Conservation (phyloP, 2,113 vertebrate genomes). For the Vimba vimba region DNA sequence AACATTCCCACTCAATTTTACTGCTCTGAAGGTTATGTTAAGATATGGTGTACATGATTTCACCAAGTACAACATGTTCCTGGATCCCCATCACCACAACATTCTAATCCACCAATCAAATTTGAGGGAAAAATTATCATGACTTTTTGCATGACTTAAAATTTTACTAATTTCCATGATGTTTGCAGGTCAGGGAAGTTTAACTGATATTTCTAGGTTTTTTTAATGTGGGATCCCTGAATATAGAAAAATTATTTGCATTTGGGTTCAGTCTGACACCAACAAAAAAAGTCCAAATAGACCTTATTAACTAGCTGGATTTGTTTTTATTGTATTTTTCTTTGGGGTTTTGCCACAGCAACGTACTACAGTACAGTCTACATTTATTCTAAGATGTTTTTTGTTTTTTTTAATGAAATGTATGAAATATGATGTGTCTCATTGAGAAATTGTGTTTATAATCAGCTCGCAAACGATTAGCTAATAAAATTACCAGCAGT, state of each 20-base stretch:
- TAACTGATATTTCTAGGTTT: not conserved
- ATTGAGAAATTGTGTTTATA: not conserved
- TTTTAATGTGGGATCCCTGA: not conserved
- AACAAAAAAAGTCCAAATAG: not conserved
- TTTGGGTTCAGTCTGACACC: not conserved
- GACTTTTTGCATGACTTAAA: not conserved
- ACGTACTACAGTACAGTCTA: too few species aligned
- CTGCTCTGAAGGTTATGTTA: not conserved
- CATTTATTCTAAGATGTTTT: too few species aligned
- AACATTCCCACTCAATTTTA: not conserved
- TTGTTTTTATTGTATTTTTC: not conserved
- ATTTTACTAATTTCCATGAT: not conserved
- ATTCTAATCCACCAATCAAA: too few species aligned
- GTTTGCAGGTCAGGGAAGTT: not conserved
- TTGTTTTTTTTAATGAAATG: too few species aligned
- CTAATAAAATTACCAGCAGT: too few species aligned
- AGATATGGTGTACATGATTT: not conserved
- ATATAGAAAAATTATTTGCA: not conserved
- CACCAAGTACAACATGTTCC: too few species aligned
- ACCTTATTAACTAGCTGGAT: not conserved
- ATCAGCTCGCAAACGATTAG: not conserved
- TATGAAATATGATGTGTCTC: not conserved
- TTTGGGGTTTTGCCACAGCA: not conserved
- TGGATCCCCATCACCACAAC: too few species aligned
- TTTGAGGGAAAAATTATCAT: not conserved